These are phyloP conservation scores for Alectoris magna DNA, from an alignment of 2,797 vertebrate genomes.

Conservation along the genomic window DNA sequence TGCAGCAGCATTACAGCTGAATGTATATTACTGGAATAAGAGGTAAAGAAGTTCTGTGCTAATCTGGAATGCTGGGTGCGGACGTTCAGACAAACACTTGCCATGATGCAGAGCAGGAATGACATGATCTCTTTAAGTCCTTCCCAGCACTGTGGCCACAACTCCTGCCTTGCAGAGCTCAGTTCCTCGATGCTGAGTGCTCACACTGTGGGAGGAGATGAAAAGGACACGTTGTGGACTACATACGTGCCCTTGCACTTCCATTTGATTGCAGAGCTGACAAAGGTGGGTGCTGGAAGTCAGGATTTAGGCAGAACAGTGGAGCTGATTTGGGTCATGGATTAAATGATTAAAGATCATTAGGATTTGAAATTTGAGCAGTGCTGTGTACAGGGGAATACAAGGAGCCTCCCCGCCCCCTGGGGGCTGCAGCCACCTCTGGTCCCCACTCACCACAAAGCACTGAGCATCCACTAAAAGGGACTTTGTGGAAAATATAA, in stretches of 20 bases:
- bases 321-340: neutral
- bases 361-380: constrained; percentile 1
- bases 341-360: constrained; percentile 22
- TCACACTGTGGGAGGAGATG: neutral
- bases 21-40: rapidly evolving
- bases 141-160: neutral
- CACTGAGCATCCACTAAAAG: neutral
- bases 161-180: neutral
- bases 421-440: no score
- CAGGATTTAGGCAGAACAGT: neutral
- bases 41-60: rapidly evolving
- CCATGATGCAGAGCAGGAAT: neutral
- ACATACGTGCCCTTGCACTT: neutral
- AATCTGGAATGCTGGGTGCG: neutral
- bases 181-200: neutral
- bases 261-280: neutral
- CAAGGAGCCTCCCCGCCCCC: rapidly evolving
- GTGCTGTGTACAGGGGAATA: rapidly evolving
- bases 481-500: neutral
- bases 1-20: neutral
- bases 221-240: neutral
- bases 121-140: neutral
- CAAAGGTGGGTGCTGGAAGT: neutral
- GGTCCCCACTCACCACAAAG: no score
- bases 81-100: neutral